Conservation (phyloP, 2,113 vertebrate species). For the Leucosticte australis region DNA sequence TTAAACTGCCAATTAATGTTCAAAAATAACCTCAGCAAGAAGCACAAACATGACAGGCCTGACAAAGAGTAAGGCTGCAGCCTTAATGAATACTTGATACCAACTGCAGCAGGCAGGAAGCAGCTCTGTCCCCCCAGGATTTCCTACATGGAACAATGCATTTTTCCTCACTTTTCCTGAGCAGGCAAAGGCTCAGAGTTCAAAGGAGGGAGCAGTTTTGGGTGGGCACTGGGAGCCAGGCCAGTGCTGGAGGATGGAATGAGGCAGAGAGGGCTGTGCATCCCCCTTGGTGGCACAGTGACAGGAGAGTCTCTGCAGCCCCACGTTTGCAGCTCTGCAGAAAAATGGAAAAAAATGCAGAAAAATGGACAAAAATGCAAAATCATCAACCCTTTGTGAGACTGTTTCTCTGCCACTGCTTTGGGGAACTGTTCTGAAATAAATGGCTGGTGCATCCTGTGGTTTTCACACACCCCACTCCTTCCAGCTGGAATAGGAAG, state of each 20-base stretch:
- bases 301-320: neutral
- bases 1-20: slow-evolving; percentile 53
- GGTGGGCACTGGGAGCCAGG: neutral
- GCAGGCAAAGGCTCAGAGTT: neutral
- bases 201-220: neutral
- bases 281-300: neutral
- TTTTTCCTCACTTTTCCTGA: neutral
- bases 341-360: neutral
- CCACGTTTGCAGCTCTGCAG: neutral
- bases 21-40: slow-evolving; percentile 34
- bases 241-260: too few species aligned
- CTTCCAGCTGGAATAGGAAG: neutral
- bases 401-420: neutral
- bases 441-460: rapidly evolving
- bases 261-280: neutral
- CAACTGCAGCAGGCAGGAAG: neutral
- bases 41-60: slow-evolving; percentile 9
- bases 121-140: neutral
- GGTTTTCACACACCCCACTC: neutral
- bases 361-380: neutral
- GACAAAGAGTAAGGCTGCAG: neutral
- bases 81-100: neutral
- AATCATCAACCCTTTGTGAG: neutral
- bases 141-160: neutral
- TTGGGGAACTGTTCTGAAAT: neutral